Percentiles rank a stretch among this genome's conserved stretches.
Conservation (phyloP, 2,888 invertebrate genomes). For the Noctua comes region DNA sequence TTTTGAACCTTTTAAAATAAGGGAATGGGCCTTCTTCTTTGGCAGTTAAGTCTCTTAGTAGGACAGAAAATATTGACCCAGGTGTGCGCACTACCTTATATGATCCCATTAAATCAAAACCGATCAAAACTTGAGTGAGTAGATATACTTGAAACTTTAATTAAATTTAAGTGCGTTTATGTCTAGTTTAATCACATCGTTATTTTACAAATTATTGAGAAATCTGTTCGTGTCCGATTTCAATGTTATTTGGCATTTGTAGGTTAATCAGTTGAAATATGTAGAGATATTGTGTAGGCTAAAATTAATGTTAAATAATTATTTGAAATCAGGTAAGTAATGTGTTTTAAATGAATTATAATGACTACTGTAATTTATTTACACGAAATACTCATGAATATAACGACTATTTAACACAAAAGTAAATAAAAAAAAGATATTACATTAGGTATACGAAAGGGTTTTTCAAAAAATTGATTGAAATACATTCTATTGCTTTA, state of each 20-base stretch:
- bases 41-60: not conserved
- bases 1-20: not conserved
- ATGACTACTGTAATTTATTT: not conserved
- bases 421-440: not conserved
- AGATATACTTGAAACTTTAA: conserved; percentile 32
- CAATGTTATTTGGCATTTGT: conserved; percentile 40
- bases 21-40: not conserved
- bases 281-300: conserved; percentile 2
- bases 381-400: not conserved
- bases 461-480: not conserved
- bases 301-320: conserved; percentile 4
- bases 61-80: not conserved
- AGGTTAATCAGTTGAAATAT: conserved; percentile 44
- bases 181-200: conserved; percentile 33
- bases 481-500: not conserved
- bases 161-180: conserved; percentile 27
- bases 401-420: not conserved
- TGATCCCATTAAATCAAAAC: conserved; percentile 14
- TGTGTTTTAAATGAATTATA: conserved; percentile 13
- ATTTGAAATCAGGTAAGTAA: conserved; percentile 1
- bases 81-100: not conserved
- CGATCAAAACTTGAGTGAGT: not conserved
- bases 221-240: conserved; percentile 45
- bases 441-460: not conserved
- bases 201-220: conserved; percentile 46